Conservation (phyloP, 2,113 vertebrate genomes). For the Isichthys henryi region DNA sequence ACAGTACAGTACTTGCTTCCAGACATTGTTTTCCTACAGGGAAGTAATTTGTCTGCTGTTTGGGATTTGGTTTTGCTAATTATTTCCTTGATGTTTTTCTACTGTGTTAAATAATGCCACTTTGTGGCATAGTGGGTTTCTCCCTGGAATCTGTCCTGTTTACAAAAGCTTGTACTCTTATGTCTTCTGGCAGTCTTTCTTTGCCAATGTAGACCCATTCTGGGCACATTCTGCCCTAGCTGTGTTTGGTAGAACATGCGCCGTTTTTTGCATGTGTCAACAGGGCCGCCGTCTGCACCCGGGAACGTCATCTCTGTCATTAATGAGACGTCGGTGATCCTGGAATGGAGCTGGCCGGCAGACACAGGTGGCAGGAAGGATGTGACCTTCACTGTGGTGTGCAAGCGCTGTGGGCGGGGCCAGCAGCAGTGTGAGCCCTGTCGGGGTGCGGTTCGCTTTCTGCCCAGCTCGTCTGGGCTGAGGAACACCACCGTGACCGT, state of each 20-base stretch:
- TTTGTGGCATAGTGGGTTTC: background rate
- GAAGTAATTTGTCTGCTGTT: background rate
- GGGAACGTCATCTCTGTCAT: slow-evolving; percentile 95
- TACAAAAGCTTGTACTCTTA: background rate
- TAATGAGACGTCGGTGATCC: slow-evolving; percentile 94
- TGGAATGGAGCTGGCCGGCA: slow-evolving; percentile 95
- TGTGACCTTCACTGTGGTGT: slow-evolving; percentile 84
- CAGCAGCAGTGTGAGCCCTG: slow-evolving; percentile 74
- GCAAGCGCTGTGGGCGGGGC: slow-evolving; percentile 76
- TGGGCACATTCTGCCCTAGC: background rate
- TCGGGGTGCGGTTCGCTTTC: slow-evolving; percentile 75
- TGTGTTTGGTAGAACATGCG: background rate
- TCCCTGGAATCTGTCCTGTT: background rate
- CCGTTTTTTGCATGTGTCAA: slow-evolving; percentile 4
- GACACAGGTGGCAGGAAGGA: slow-evolving; percentile 86
- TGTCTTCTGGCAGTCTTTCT: background rate
- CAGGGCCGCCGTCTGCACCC: slow-evolving; percentile 87
- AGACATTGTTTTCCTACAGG: background rate
- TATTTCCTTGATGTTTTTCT: background rate
- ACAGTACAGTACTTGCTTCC: background rate
- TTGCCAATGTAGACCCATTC: background rate
- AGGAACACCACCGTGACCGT: slow-evolving; percentile 88
- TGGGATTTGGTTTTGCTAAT: background rate
- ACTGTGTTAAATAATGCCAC: background rate
- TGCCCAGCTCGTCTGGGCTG: slow-evolving; percentile 78